These are phyloP conservation scores for Meteorus colon DNA, from an alignment of 2,888 invertebrate species.

Conservation along the genomic window DNA sequence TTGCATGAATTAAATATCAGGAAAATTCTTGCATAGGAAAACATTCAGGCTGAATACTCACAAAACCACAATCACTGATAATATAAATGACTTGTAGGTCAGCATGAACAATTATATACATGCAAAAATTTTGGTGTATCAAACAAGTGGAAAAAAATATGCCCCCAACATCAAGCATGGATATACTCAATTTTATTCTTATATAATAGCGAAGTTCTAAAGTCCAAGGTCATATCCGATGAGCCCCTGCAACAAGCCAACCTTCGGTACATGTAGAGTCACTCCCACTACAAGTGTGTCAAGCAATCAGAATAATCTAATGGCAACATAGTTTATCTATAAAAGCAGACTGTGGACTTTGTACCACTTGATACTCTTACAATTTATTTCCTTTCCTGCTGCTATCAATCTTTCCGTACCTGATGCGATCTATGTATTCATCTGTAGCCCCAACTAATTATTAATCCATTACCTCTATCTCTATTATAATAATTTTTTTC, in stretches of 20 bases:
- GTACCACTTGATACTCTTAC: not conserved
- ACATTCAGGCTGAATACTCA: too few species aligned
- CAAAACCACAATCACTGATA: too few species aligned
- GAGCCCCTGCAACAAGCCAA: not conserved
- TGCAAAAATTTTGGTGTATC: too few species aligned
- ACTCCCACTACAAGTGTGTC: not conserved
- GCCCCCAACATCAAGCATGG: too few species aligned
- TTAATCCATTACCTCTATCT: not conserved
- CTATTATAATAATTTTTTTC: slow-evolving; percentile 12
- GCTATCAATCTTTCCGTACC: not conserved
- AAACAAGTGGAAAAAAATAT: too few species aligned
- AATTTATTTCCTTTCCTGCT: not conserved
- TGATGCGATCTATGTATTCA: not conserved
- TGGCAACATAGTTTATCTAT: not conserved
- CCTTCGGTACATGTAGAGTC: not conserved
- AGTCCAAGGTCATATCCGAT: slow-evolving; percentile 14
- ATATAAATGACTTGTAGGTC: too few species aligned
- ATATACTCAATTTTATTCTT: not conserved
- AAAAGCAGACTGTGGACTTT: not conserved
- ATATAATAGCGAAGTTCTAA: not conserved
- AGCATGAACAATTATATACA: too few species aligned
- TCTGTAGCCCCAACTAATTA: too few species aligned
- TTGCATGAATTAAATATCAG: too few species aligned
- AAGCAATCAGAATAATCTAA: not conserved
- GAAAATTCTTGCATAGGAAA: too few species aligned